Evolutionary conservation across 2,888 invertebrate genomes (phyloP), one percentile per base, ranked within the genome.

Genomic region (Cenopis cana): DNA sequence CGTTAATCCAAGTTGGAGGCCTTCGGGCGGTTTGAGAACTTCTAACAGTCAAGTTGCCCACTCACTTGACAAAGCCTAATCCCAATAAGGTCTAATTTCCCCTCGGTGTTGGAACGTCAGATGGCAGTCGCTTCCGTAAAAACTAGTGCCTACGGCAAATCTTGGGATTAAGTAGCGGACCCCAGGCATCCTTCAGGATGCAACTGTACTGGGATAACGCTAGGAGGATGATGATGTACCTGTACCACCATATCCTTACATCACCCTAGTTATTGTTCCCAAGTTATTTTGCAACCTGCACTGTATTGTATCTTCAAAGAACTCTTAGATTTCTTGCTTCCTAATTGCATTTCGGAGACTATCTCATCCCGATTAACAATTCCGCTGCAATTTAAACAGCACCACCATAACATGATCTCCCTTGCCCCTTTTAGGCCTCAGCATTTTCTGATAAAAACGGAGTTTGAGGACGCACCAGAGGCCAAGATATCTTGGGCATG

Each of bases 301-400:
- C 33, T 66, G 55, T 49, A 66, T 20, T 38, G 5, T 49, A 55
- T 66, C 33, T 71, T 38, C 24, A 24, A 55, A 71, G 36, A 55
- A 65, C 20, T 52, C 62, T 62, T 33, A 52, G 54, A 41, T 60
- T 10, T 70, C 70, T 52, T 36, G 60, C 66, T 24, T 61, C 55
- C 70, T 71, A 66, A 71, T 71, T 71, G 70, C 70, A 71, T 71
- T 71, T 71, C 66, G 55, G 52, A 66, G 66, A 71, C 70, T 66
- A 71, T 71, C 70, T 71, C 70, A 66, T 66, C 66, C 18, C 66
- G 66, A 71, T 71, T 71, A 71, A 71, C 70, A 71, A 71, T 71
- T 71, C 66, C 66, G 60, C 38, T 71, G 70, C 70, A 71, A 71
- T 71, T 66, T 66, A 20, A 60, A 55, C 14, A 33, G 36, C 17